Evolutionary conservation across 2,797 vertebrate species (phyloP).

Genomic region (Enoplosus armatus): DNA sequence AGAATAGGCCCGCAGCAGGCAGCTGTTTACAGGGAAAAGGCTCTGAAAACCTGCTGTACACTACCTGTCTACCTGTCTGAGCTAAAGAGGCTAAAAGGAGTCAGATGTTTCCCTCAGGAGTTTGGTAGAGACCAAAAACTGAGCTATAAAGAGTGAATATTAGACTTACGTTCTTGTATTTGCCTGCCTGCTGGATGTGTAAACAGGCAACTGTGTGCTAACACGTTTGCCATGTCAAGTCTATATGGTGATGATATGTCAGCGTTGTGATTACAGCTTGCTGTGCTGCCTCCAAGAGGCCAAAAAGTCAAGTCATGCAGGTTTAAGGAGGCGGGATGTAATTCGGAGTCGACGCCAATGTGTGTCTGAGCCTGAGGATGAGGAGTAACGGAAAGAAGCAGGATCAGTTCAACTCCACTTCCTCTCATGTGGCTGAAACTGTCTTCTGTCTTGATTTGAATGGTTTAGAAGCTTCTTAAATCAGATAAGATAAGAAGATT

Average conservation of each 20-base stretch:
- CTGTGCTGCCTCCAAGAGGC: background rate
- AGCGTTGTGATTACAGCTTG: background rate
- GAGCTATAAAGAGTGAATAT: background rate
- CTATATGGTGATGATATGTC: background rate
- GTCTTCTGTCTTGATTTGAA: background rate
- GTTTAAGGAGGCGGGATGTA: background rate
- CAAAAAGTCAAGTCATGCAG: background rate
- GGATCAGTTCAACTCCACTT: background rate
- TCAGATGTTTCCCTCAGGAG: background rate
- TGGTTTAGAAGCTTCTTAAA: background rate
- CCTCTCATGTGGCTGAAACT: background rate
- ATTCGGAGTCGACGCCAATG: background rate
- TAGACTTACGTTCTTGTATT: background rate
- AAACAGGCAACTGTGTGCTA: background rate
- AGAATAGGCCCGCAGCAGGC: background rate
- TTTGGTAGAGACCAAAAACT: background rate
- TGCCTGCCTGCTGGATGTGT: background rate
- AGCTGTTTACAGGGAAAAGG: background rate
- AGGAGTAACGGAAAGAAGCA: background rate
- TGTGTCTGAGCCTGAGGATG: no score
- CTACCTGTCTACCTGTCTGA: background rate
- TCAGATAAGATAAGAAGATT: no score
- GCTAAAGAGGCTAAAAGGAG: background rate
- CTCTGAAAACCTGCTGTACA: background rate
- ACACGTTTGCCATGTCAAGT: background rate